Percentiles rank a stretch among this genome's conserved stretches.
Conservation (phyloP, 2,888 invertebrate genomes). For the Hydraecia micacea region DNA sequence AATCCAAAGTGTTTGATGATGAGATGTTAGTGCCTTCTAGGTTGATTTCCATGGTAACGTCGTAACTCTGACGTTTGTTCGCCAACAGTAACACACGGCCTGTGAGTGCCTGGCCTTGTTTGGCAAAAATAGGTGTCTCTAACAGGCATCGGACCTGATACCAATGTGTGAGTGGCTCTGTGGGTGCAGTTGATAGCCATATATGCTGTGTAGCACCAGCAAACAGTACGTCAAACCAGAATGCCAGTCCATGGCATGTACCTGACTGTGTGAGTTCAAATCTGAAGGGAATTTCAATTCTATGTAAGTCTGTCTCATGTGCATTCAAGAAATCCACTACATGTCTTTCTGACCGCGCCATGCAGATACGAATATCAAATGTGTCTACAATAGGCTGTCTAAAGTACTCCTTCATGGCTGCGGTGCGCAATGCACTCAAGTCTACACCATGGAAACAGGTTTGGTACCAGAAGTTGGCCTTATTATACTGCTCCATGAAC, state of each 20-base stretch:
- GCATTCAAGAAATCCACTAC: conserved; percentile 98
- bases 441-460: conserved; percentile 99
- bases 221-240: conserved; percentile 99
- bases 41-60: conserved; percentile 98
- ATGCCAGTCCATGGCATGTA: conserved; percentile 98
- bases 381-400: conserved; percentile 99
- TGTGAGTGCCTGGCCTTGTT: conserved; percentile 97
- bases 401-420: conserved; percentile 99
- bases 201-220: conserved; percentile 96
- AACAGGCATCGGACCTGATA: conserved; percentile 99
- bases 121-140: conserved; percentile 97
- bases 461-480: conserved; percentile 99
- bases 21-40: conserved; percentile 96
- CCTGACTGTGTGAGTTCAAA: conserved; percentile 98
- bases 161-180: conserved; percentile 99
- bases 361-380: conserved; percentile 99
- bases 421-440: conserved; percentile 96
- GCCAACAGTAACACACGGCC: conserved; percentile 97
- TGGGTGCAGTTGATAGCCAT: conserved; percentile 99
- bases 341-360: conserved; percentile 98
- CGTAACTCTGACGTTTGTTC: conserved; percentile 99
- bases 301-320: conserved; percentile 97
- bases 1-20: conserved; percentile 97
- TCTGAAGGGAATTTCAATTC: conserved; percentile 98
- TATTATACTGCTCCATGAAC: conserved; percentile 99